Percentiles rank a stretch among this genome's conserved stretches.
Evolutionary conservation across 2,888 invertebrate species (phyloP).

Genomic region (Diaprepes abbreviatus): DNA sequence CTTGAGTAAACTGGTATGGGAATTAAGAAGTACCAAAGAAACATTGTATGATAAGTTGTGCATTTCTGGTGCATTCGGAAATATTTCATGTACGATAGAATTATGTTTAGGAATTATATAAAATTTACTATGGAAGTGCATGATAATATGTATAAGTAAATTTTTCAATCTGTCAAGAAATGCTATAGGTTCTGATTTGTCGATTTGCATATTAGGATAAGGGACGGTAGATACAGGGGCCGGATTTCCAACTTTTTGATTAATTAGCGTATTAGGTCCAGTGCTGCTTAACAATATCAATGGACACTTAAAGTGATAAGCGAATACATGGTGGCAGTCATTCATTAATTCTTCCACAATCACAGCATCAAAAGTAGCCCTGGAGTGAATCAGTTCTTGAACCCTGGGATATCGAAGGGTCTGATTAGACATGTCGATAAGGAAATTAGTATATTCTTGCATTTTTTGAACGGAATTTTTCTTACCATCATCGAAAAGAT

Average conservation of each 20-base stretch:
- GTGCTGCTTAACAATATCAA: constrained; percentile 66
- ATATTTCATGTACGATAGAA: constrained; percentile 52
- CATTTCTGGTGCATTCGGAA: constrained; percentile 53
- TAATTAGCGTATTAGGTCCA: constrained; percentile 67
- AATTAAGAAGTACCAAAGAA: too few species aligned
- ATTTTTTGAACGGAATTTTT: not conserved
- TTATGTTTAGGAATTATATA: constrained; percentile 53
- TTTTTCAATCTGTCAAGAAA: too few species aligned
- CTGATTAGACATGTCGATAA: too few species aligned
- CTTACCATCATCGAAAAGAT: constrained; percentile 16
- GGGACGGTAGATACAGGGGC: constrained; percentile 69
- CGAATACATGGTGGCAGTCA: too few species aligned
- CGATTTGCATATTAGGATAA: constrained; percentile 65
- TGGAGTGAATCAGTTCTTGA: too few species aligned
- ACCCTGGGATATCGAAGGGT: too few species aligned
- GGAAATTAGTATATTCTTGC: not conserved
- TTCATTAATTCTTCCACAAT: too few species aligned
- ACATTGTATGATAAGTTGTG: constrained; percentile 66
- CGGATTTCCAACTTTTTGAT: too few species aligned
- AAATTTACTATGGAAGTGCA: constrained; percentile 48
- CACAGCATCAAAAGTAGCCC: too few species aligned
- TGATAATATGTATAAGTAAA: constrained; percentile 57
- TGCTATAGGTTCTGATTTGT: constrained; percentile 65
- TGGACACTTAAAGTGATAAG: too few species aligned
- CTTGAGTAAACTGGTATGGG: constrained; percentile 68